Evolutionary conservation across 2,888 invertebrate species (phyloP), one percentile per base, ranked within the genome.

Genomic region (Amaurobius ferox): DNA sequence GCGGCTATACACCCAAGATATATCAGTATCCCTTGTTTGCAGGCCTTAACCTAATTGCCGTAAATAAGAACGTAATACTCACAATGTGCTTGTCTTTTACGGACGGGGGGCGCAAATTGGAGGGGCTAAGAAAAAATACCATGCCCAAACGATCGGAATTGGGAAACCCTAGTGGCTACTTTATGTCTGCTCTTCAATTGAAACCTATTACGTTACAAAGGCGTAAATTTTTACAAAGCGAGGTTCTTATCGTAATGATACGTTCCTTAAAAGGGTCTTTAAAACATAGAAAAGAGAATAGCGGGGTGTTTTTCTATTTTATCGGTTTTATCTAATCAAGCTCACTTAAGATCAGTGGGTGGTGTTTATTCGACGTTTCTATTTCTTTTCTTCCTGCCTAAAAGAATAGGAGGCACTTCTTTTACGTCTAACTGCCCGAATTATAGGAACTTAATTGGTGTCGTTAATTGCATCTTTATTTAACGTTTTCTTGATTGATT

Each of bases 1-100:
- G 85, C 48, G 72, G 55, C 73, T 74, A 81, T 74, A 81, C 74
- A 76, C 81, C 81, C 70, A 74, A 48, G 70, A 74, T 86, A 79
- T 79, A 86, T 79, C 61, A 48, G 74, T 48, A 29, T 55, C 74
- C 76, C 79, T 79, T 86, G 86, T 86, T 86, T 86, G 76, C 86
- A 76, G 86, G 86, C 79, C 79, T 86, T 86, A 86, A 68, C 86
- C 87, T 87, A 87, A 87, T 87, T 87, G 87, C 87, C 87, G 87
- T 81, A 87, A 87, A 87, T 87, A 81, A 87, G 87, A 87, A 40
- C 80, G 77, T 87, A 87, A 87, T 87, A 81, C 87, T 78, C 80
- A 70, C 87, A 87, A 87, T 80, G 78, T 81, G 87, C 86, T 86
- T 73, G 83, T 77, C 83, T 71, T 73, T 73, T 74, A 66, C 39